Percentiles rank a stretch among this genome's conserved stretches.
Evolutionary conservation across 2,888 invertebrate genomes (phyloP).

Genomic region (Oligia latruncula): DNA sequence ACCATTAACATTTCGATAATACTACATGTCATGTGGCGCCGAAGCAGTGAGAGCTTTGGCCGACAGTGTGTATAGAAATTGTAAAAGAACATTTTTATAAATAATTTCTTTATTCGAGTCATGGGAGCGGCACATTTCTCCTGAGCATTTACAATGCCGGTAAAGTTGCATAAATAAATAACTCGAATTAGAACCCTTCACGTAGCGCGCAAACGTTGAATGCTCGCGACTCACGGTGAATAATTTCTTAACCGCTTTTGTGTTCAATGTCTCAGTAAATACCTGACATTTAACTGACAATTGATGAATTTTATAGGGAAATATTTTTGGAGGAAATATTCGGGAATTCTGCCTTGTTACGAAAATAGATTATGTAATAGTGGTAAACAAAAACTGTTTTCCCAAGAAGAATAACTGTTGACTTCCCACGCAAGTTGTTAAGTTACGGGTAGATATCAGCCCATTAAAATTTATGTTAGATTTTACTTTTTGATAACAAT

Average conservation of each 20-base stretch:
- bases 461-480: constrained; percentile 25
- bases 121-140: constrained; percentile 74
- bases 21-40: constrained; percentile 39
- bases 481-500: constrained; percentile 26
- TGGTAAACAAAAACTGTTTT: constrained; percentile 40
- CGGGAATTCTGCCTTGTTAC: constrained; percentile 19
- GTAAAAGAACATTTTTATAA: constrained; percentile 70
- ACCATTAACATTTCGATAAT: constrained; percentile 62
- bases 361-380: constrained; percentile 15
- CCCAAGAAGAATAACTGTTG: constrained; percentile 24
- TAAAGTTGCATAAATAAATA: constrained; percentile 84
- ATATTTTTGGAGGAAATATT: constrained; percentile 46
- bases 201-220: constrained; percentile 74
- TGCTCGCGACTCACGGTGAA: constrained; percentile 72
- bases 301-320: constrained; percentile 66
- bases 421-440: constrained; percentile 33
- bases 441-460: constrained; percentile 22
- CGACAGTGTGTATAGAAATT: constrained; percentile 13
- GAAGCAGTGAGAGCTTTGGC: constrained; percentile 52
- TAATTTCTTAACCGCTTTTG: constrained; percentile 74
- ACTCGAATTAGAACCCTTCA: constrained; percentile 81
- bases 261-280: constrained; percentile 69
- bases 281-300: constrained; percentile 71
- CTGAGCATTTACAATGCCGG: constrained; percentile 74
- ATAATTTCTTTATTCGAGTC: constrained; percentile 70